Percentiles rank a stretch among this genome's conserved stretches.
phyloP scores from a whole-genome alignment of 2,797 vertebrate genomes.

The Allobates femoralis region DNA sequence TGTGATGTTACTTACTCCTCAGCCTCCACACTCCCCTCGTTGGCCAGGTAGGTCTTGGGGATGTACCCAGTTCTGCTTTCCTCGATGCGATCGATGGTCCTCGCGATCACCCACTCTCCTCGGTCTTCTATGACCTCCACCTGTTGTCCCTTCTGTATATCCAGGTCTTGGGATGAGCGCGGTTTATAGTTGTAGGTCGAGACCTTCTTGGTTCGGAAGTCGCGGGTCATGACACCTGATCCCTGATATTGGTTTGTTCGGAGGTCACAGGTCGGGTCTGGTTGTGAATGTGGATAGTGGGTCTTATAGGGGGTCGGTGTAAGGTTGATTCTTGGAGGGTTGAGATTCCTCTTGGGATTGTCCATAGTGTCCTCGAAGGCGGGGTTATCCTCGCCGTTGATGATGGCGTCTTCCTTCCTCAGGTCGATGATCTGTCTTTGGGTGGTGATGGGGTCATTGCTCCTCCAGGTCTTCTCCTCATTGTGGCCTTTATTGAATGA shows the following conservation, averaged over 20 bases:
- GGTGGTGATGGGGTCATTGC: neutral
- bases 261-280: no score
- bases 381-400: neutral
- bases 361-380: neutral
- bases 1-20: slow-evolving; percentile 64
- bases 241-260: neutral
- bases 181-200: slow-evolving; percentile 55
- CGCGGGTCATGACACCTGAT: neutral
- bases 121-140: slow-evolving; percentile 63
- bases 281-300: neutral
- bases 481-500: neutral
- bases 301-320: neutral
- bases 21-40: slow-evolving; percentile 64
- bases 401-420: neutral
- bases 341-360: no score
- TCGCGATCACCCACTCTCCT: slow-evolving; percentile 65
- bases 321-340: neutral
- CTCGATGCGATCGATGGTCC: slow-evolving; percentile 16
- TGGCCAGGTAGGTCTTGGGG: slow-evolving; percentile 65
- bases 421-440: neutral
- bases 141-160: slow-evolving; percentile 65
- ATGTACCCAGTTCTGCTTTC: slow-evolving; percentile 56
- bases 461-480: neutral
- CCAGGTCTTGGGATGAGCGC: slow-evolving; percentile 52
- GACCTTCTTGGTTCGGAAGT: slow-evolving; percentile 1